These are phyloP conservation scores for Coenonympha glycerion DNA, from an alignment of 2,888 invertebrate genomes.

Conservation along the genomic window DNA sequence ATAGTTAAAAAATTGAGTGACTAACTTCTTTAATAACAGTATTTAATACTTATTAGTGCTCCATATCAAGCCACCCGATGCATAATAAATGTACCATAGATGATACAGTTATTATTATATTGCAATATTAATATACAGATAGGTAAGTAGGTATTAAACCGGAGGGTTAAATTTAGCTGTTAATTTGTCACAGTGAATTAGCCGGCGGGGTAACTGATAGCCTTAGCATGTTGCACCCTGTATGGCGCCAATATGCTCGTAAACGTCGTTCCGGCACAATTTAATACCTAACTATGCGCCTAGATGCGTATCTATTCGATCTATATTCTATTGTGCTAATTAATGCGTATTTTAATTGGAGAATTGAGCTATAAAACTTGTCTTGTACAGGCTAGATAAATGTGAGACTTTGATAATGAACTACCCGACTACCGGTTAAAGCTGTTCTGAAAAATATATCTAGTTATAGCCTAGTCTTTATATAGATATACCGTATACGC, in stretches of 20 bases:
- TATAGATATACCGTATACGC: no score
- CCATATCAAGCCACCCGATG: constrained; percentile 9
- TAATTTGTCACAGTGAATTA: constrained; percentile 76
- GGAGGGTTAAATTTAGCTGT: constrained; percentile 66
- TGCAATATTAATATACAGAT: constrained; percentile 20
- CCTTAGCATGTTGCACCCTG: constrained; percentile 72
- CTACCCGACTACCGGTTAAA: not conserved
- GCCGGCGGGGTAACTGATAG: constrained; percentile 72
- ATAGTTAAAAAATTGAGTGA: no score
- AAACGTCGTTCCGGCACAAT: constrained; percentile 62
- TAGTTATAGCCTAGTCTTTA: no score
- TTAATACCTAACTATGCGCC: constrained; percentile 62
- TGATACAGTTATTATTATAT: constrained; percentile 14
- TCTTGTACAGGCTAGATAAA: not conserved
- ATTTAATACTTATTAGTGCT: not conserved
- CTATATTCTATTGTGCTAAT: constrained; percentile 32
- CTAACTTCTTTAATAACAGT: not conserved
- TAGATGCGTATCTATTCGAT: constrained; percentile 55
- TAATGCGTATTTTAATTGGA: constrained; percentile 23
- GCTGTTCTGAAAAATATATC: not conserved
- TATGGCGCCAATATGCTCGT: constrained; percentile 70
- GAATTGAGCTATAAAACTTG: constrained; percentile 9
- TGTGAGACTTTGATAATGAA: not conserved
- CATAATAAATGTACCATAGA: constrained; percentile 16
- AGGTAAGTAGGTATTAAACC: constrained; percentile 30